These are phyloP conservation scores for Rhizoglyphus robini DNA, from an alignment of 1,140 invertebrate species.

Conservation along the genomic window DNA sequence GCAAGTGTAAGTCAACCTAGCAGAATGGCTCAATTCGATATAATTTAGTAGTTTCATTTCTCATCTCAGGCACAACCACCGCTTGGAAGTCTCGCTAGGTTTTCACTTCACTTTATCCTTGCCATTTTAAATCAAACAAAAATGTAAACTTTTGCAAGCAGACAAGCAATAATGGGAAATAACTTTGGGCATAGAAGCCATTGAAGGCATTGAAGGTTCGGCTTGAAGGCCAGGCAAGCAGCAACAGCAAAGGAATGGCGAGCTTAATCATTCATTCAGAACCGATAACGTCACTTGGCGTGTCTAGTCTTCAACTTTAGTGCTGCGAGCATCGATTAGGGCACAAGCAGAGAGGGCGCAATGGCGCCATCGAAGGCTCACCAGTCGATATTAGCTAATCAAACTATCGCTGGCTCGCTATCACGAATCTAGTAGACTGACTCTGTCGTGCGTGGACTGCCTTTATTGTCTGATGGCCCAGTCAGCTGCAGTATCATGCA, in stretches of 20 bases:
- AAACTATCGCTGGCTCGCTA: slow-evolving; percentile 3
- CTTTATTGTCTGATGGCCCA: no score
- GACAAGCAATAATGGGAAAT: not conserved
- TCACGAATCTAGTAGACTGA: not conserved
- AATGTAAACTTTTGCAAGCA: slow-evolving; percentile 9
- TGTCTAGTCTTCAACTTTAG: not conserved
- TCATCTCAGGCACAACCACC: not conserved
- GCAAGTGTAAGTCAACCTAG: slow-evolving; percentile 8
- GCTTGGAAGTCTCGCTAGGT: not conserved
- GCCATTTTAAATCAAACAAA: not conserved
- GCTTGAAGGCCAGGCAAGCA: no score
- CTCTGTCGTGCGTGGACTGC: no score
- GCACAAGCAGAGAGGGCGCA: not conserved
- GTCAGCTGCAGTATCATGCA: slow-evolving; percentile 12
- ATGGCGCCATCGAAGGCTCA: not conserved
- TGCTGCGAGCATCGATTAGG: not conserved
- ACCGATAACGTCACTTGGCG: slow-evolving; percentile 13
- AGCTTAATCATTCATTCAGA: slow-evolving; percentile 11
- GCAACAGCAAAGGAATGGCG: no score
- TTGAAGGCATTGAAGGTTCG: not conserved
- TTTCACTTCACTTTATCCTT: not conserved
- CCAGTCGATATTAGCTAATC: slow-evolving; percentile 12
- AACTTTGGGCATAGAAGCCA: not conserved
- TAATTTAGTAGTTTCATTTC: slow-evolving; percentile 11
- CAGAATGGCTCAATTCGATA: slow-evolving; percentile 8